These are phyloP conservation scores for Anthopleura xanthogrammica DNA, from an alignment of 92 coral and sea anemone species.

Conservation along the genomic window DNA sequence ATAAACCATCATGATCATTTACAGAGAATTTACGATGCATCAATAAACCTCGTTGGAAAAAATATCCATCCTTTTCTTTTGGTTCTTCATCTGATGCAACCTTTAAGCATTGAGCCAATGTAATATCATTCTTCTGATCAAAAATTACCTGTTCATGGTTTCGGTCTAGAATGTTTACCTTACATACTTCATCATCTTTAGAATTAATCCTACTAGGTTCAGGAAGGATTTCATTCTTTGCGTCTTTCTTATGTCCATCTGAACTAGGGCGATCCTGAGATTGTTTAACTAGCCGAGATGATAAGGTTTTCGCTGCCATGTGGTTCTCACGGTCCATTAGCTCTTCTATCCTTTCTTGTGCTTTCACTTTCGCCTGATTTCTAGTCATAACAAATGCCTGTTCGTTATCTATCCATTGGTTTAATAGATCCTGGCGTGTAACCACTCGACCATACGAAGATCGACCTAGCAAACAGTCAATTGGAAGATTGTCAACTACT, in stretches of 20 bases:
- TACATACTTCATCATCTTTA: not conserved
- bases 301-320: constrained; percentile 41
- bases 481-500: constrained; percentile 36
- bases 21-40: constrained; percentile 18
- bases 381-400: constrained; percentile 43
- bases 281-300: not conserved
- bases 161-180: constrained; percentile 43
- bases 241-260: not conserved
- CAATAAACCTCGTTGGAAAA: constrained; percentile 22
- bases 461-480: constrained; percentile 54
- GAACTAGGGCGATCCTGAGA: not conserved
- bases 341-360: constrained; percentile 42
- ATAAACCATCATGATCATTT: not conserved
- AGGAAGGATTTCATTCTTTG: not conserved
- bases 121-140: constrained; percentile 41
- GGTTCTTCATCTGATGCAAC: constrained; percentile 37
- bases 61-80: constrained; percentile 56
- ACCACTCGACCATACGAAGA: constrained; percentile 42
- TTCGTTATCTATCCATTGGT: constrained; percentile 10
- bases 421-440: constrained; percentile 21
- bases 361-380: constrained; percentile 26
- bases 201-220: not conserved
- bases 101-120: constrained; percentile 15
- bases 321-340: constrained; percentile 50
- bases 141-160: constrained; percentile 26